These are phyloP conservation scores for Microcebus jonahi DNA, from an alignment of 2,113 vertebrate genomes.

Conservation along the genomic window DNA sequence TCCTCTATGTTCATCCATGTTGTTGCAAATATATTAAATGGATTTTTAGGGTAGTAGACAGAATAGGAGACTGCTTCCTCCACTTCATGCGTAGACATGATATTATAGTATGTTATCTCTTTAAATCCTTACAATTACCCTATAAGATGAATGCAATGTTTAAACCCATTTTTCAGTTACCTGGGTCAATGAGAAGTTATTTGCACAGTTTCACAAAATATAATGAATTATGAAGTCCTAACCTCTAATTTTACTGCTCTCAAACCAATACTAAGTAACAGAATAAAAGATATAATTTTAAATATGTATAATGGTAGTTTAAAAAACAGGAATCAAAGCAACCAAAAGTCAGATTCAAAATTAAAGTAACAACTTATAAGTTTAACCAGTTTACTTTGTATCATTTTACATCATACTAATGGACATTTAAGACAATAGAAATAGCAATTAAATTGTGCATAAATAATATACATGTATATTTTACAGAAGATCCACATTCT, in stretches of 20 bases:
- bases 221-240: neutral
- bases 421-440: slow-evolving; percentile 16
- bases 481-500: neutral
- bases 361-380: neutral
- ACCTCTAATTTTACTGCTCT: neutral
- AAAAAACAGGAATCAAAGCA: neutral
- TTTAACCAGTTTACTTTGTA: neutral
- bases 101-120: neutral
- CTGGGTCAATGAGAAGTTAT: neutral
- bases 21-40: neutral
- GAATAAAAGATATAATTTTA: neutral
- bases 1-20: neutral
- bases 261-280: neutral
- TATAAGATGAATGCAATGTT: neutral
- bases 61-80: neutral
- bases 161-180: neutral
- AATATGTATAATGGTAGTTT: neutral
- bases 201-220: neutral
- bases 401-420: neutral
- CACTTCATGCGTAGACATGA: neutral
- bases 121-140: neutral
- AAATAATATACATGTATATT: neutral
- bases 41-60: neutral
- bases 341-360: neutral
- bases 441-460: neutral